These are phyloP conservation scores for Drosophila rubida DNA, from an alignment of 2,888 invertebrate species.

Conservation along the genomic window DNA sequence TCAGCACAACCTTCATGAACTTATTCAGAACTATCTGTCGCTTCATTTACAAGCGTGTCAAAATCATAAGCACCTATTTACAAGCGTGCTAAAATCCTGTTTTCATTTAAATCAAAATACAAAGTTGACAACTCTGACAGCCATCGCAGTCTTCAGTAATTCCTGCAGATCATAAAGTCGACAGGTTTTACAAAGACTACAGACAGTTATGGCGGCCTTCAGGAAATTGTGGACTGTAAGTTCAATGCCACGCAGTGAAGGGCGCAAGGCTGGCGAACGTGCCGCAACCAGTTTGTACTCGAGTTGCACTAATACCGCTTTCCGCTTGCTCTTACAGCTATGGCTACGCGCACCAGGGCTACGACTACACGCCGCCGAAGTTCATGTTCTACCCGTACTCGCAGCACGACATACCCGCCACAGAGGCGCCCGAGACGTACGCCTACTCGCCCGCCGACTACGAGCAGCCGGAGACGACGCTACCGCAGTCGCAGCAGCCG, in stretches of 20 bases:
- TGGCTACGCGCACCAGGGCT: slow-evolving; percentile 82
- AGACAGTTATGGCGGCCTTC: no score
- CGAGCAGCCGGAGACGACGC: slow-evolving; percentile 52
- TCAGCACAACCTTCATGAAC: no score
- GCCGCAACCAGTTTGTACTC: background rate
- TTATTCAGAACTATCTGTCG: no score
- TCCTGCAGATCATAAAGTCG: no score
- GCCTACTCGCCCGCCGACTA: slow-evolving; percentile 59
- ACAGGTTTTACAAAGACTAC: no score
- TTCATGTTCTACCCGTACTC: slow-evolving; percentile 90
- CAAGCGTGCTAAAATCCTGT: no score
- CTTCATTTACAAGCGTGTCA: no score
- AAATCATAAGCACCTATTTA: no score
- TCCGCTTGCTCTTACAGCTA: slow-evolving; percentile 69
- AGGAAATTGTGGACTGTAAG: background rate
- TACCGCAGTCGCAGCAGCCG: slow-evolving; percentile 28
- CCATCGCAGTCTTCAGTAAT: no score
- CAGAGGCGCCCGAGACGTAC: slow-evolving; percentile 68
- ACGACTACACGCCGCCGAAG: slow-evolving; percentile 85
- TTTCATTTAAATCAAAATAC: no score
- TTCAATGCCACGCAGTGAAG: slow-evolving; percentile 81
- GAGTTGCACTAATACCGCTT: background rate
- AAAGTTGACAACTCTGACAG: no score
- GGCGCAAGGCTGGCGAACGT: slow-evolving; percentile 11
- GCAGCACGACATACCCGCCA: slow-evolving; percentile 87